phyloP scores from a whole-genome alignment of 1,140 invertebrate genomes.

The Akabosia matsudoensis region DNA sequence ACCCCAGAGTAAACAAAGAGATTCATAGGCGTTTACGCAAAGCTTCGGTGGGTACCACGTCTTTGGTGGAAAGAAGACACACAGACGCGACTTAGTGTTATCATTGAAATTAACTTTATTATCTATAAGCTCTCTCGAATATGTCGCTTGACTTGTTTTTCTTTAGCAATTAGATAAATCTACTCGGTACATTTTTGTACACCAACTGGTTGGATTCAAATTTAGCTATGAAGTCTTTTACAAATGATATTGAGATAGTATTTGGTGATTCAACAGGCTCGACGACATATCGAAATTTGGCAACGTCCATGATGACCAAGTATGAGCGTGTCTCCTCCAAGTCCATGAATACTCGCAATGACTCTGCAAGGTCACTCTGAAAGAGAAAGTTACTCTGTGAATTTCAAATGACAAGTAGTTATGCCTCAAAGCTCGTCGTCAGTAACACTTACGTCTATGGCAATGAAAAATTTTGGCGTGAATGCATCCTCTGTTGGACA shows the following conservation, averaged over 20 bases:
- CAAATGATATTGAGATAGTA: neutral
- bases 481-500: constrained; percentile 36
- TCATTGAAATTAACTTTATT: no score
- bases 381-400: constrained; percentile 6
- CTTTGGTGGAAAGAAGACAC: no score
- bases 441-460: constrained; percentile 38
- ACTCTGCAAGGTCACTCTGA: constrained; percentile 43
- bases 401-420: neutral
- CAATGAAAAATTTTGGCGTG: constrained; percentile 44
- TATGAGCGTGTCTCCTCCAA: constrained; percentile 36
- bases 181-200: constrained; percentile 29
- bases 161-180: neutral
- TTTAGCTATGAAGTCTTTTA: constrained; percentile 35
- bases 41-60: no score
- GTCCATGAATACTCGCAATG: constrained; percentile 39
- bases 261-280: neutral
- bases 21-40: no score
- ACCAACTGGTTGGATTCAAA: constrained; percentile 35
- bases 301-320: constrained; percentile 41
- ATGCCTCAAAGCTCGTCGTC: no score
- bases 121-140: no score
- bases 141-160: no score
- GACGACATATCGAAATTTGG: constrained; percentile 33
- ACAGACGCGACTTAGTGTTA: no score
- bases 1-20: no score